phyloP scores from a whole-genome alignment of 2,113 vertebrate species.

The Lophius piscatorius region DNA sequence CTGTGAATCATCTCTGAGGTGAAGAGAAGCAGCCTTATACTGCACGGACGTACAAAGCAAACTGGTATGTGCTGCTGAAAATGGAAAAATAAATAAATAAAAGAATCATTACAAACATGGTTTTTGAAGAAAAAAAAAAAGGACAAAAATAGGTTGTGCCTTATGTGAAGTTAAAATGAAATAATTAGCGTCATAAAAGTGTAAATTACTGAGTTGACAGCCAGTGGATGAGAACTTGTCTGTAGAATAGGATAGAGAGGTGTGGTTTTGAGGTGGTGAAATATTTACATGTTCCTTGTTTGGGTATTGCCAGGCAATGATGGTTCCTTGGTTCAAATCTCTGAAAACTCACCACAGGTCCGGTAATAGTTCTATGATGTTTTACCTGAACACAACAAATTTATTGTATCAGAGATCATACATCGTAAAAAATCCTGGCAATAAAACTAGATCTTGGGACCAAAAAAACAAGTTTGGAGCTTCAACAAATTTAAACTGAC shows the following conservation, averaged over 20 bases:
- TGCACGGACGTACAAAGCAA: conserved; percentile 62
- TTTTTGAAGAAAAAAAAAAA: not conserved
- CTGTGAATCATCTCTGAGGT: conserved; percentile 56
- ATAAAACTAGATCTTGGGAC: not conserved
- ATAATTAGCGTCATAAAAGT: not conserved
- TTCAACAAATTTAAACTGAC: too few relatives aligned
- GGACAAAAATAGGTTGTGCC: not conserved
- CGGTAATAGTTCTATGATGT: conserved; percentile 66
- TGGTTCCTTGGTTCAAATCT: conserved; percentile 53
- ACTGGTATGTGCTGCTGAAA: conserved; percentile 65
- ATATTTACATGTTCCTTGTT: conserved; percentile 78
- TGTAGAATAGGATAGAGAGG: not conserved
- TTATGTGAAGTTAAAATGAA: not conserved
- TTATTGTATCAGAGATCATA: conserved; percentile 1
- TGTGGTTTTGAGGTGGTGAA: not conserved
- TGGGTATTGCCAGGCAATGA: conserved; percentile 42
- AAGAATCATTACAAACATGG: not conserved
- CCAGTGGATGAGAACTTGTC: not conserved
- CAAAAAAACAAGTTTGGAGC: too few relatives aligned
- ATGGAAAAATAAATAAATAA: not conserved
- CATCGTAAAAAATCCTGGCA: conserved; percentile 7
- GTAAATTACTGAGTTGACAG: not conserved
- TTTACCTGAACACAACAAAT: conserved; percentile 66
- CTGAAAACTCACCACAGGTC: conserved; percentile 44
- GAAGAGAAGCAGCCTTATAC: conserved; percentile 66